Evolutionary conservation across 2,797 vertebrate species (phyloP), one percentile per base, ranked within the genome.

Genomic region (Hybognathus amarus): DNA sequence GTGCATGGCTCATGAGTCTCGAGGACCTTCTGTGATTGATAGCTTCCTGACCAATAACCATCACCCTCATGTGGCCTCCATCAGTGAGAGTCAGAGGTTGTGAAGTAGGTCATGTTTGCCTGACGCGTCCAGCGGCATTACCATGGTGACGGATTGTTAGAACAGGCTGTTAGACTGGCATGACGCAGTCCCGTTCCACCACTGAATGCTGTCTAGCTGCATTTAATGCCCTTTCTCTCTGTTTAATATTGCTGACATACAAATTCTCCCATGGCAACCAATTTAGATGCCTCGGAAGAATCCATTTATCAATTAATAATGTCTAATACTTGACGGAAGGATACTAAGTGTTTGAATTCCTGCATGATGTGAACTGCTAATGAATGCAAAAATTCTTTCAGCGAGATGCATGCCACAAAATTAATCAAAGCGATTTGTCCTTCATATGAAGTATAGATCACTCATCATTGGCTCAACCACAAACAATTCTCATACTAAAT

Each of bases 141-240:
- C 68, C 69, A 83, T 83, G 67, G 77, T 38, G 77, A 81, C 17
- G 38, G 77, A 79, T 77, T 85, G 71, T 86, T 85, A 69, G 67
- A 86, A 27, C 27, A 22, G n/a, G 52, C 27, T 73, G 74, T 85
- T 40, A 85, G 73, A 42, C 50, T 77, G 42, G 67, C 6, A 30
- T 88, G 83, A 88, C 24, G 71, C 63, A 61, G 77, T 27, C 64
- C 82, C 30, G 22, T 79, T 80, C 50, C 54, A 22, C 33, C 67
- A 20, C 47, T 54, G 10, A 69, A 47, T 45, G 67, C 59, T 80
- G 83, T 83, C 77, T 74, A 66, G 64, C 22, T 18, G n/a, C 80
- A 86, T 85, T 83, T 86, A 83, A 81, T 69, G 40, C 33, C 24
- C 69, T 47, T 83, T 80, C 70, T 77, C 52, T 69, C 45, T 45